Evolutionary conservation across 2,888 invertebrate species (phyloP).

Genomic region (Scaptomyza cyrtandrae): DNA sequence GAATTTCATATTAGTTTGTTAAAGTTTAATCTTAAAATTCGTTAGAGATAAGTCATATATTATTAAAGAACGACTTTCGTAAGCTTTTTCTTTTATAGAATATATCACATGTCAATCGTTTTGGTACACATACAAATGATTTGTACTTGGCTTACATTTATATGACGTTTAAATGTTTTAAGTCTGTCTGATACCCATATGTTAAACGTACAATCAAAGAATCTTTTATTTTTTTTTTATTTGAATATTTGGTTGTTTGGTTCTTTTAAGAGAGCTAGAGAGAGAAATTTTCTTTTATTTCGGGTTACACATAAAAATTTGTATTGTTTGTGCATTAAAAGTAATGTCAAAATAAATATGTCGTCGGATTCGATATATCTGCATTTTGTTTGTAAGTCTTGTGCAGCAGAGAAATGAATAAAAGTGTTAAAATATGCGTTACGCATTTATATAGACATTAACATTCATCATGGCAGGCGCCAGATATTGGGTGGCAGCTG

Average conservation of each 20-base stretch:
- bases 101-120: background rate
- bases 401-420: background rate
- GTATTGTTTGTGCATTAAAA: slow-evolving; percentile 43
- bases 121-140: background rate
- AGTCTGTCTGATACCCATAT: slow-evolving; percentile 18
- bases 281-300: slow-evolving; percentile 22
- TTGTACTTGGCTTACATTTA: background rate
- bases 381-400: slow-evolving; percentile 13
- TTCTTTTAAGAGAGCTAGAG: background rate
- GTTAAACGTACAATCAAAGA: background rate
- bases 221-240: too few relatives aligned
- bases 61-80: too few relatives aligned
- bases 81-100: background rate
- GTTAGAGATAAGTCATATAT: too few relatives aligned
- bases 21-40: too few relatives aligned
- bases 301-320: slow-evolving; percentile 1
- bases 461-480: slow-evolving; percentile 56
- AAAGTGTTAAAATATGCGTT: slow-evolving; percentile 42
- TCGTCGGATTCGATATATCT: slow-evolving; percentile 17
- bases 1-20: too few relatives aligned
- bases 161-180: background rate
- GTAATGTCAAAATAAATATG: slow-evolving; percentile 46
- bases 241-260: background rate
- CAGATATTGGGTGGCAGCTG: slow-evolving; percentile 28
- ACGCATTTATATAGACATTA: slow-evolving; percentile 63